Evolutionary conservation across 2,888 invertebrate species (phyloP).

Genomic region (Tenthredo scrophulariae): DNA sequence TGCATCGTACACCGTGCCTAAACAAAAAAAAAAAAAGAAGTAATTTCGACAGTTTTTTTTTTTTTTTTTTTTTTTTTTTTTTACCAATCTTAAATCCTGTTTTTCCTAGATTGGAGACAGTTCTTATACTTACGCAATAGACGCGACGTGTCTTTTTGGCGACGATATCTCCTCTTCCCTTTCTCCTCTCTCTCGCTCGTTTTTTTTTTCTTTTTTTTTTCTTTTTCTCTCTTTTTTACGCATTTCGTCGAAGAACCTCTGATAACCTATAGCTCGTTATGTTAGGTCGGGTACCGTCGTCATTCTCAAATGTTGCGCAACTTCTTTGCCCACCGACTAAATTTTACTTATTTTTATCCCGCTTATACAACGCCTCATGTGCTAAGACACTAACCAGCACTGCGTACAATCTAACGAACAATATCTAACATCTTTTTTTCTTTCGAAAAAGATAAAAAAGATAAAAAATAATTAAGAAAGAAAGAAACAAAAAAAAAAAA

Average conservation of each 20-base stretch:
- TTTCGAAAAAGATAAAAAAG: too few species aligned
- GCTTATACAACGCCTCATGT: constrained; percentile 36
- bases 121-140: not conserved
- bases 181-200: not conserved
- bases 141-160: constrained; percentile 34
- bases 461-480: too few species aligned
- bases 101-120: not conserved
- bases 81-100: not conserved
- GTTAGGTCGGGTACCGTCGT: constrained; percentile 50
- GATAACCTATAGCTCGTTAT: constrained; percentile 51
- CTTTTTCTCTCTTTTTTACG: constrained; percentile 9
- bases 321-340: constrained; percentile 31
- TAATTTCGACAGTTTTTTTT: not conserved
- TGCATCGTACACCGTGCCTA: too few species aligned
- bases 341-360: constrained; percentile 43
- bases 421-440: not conserved
- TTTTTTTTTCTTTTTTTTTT: not conserved
- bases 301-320: constrained; percentile 41
- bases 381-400: not conserved
- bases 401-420: not conserved
- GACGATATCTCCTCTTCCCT: constrained; percentile 22
- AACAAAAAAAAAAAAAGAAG: not conserved
- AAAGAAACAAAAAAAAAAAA: not conserved
- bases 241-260: constrained; percentile 45
- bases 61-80: not conserved